Conservation (phyloP, 2,797 vertebrate genomes). For the Bovichtus diacanthus region DNA sequence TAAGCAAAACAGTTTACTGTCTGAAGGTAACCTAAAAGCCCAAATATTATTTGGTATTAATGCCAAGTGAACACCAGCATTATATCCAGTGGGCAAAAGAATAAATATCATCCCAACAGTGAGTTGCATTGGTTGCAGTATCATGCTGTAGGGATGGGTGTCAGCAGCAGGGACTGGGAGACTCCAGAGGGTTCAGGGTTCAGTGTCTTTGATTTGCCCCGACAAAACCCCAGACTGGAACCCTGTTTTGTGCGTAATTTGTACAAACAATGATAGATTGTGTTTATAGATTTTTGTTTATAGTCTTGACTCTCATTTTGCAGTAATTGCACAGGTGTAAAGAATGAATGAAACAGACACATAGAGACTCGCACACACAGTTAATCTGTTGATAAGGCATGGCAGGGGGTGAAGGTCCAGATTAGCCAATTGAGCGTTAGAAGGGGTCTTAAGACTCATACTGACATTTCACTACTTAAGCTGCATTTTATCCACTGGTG, state of each 20-base stretch:
- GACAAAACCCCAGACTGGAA: slow-evolving; percentile 5
- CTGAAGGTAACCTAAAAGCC: background rate
- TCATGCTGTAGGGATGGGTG: background rate
- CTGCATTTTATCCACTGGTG: slow-evolving; percentile 34
- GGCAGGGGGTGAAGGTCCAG: slow-evolving; percentile 37
- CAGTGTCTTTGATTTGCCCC: background rate
- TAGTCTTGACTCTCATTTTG: background rate
- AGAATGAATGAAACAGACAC: background rate
- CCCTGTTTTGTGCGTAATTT: background rate
- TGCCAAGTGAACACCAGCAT: slow-evolving; percentile 5
- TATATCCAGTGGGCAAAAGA: slow-evolving; percentile 7
- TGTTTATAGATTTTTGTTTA: background rate
- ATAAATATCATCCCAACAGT: background rate
- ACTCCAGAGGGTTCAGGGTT: background rate
- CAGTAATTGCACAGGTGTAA: background rate
- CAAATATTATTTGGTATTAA: background rate
- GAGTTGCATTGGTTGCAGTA: background rate
- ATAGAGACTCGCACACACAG: background rate
- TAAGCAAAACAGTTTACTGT: background rate
- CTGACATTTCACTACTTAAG: slow-evolving; percentile 59
- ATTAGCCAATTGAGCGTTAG: slow-evolving; percentile 57
- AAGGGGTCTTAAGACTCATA: slow-evolving; percentile 48
- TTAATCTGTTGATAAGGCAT: slow-evolving; percentile 50
- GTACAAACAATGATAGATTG: background rate
- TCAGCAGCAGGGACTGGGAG: background rate